Evolutionary conservation across 2,888 invertebrate genomes (phyloP), one percentile per base, ranked within the genome.

Genomic region (Ophion costatus): DNA sequence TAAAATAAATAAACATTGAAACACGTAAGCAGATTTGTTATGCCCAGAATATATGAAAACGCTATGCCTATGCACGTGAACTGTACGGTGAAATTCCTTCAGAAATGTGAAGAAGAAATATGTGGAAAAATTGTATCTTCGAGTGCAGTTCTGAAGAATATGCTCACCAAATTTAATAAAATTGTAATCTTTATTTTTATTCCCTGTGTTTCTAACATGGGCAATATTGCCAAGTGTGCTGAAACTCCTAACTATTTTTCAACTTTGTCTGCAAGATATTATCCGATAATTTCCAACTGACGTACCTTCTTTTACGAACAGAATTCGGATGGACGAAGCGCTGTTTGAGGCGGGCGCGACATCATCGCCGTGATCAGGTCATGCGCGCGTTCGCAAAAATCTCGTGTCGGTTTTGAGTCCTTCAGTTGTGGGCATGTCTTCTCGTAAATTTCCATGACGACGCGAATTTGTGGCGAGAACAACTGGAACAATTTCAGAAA

Each of bases 321-420:
- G 17, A 24, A 6, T 70, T 70, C 69, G 11, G 56, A 51, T 3
- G 14, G 14, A 24, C 69, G 69, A 1, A 70, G 17, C 7, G 69
- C 69, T 4, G 51, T 24, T 70, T 24, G 7, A 14, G 69, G 69
- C 14, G 71, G 57, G 57, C 57, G 57, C 56, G 70, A 71, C 70
- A 71, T 71, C 57, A 59, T 71, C 33, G 71, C 71, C 14, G 57
- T 33, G 10, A 71, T 71, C 17, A 71, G 20, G 5, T 71, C 57
- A 20, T 71, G n/a, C n/a, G 33, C 14, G 57, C 20, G n/a, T 59
- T 57, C 71, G 33, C 33, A 57, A 20, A 71, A 71, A 20, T 24
- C n/a, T 71, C 57, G 71, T 2, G 64, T 74, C 33, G 73, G 51
- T 24, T 42, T 20, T 10, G 63, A 59, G 56, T 80, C 80, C 9